Evolutionary conservation across 1,140 invertebrate genomes (phyloP), one percentile per base, ranked within the genome.

Genomic region (Argopecten irradians): DNA sequence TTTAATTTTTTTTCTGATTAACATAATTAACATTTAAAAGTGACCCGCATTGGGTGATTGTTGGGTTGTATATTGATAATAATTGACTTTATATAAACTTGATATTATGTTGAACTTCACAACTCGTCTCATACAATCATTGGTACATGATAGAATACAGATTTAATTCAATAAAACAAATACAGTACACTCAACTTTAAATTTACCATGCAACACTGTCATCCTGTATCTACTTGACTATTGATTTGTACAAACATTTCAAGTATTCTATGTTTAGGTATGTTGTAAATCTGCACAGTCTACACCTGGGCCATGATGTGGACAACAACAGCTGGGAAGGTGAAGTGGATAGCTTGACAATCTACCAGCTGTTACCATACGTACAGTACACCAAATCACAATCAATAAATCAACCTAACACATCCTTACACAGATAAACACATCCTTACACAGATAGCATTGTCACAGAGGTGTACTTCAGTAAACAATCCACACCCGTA

Each of bases 351-450:
- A n/a, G 28, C n/a, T 5, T n/a, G 22, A 71, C 55, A 71, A 71
- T 71, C 55, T 28, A 71, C 55, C n/a, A 71, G 55, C 55, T 71
- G 55, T 71, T 71, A 71, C 55, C n/a, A n/a, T n/a, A n/a, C n/a
- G n/a, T 71, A 71, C 55, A 28, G 55, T n/a, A 71, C 55, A 28
- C 55, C 7, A 28, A 71, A 28, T 71, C 55, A 71, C 55, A 71
- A 71, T 71, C 55, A 71, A 71, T 71, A 71, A 71, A 71, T 71
- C 55, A 71, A 28, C 55, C 55, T 3, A 28, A 71, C 55, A 71
- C 22, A 71, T 71, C 55, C 55, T 71, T n/a, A 8, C 55, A 71
- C n/a, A n/a, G n/a, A n/a, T n/a, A n/a, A 28, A 71, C 55, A 71
- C 22, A 71, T 71, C 55, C 55, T 71, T n/a, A 8, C 55, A 71